Percentiles rank a stretch among this genome's conserved stretches.
phyloP scores from a whole-genome alignment of 2,113 vertebrate species.

The Seriola dumerili region DNA sequence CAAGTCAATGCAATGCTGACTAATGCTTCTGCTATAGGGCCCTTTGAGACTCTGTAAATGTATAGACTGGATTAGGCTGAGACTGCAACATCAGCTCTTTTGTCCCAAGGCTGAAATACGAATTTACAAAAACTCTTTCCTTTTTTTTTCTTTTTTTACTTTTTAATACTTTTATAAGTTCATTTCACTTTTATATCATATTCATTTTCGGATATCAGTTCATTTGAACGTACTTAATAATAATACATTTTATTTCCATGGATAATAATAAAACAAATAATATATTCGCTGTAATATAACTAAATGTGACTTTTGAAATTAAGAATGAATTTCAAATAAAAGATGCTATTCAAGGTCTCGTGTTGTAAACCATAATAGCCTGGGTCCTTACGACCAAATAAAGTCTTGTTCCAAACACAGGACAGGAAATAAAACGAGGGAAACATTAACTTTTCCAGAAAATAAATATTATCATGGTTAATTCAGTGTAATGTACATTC shows the following conservation, averaged over 20 bases:
- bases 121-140: background rate
- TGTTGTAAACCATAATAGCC: background rate
- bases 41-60: constrained; percentile 34
- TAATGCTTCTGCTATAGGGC: constrained; percentile 17
- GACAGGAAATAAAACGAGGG: background rate
- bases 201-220: background rate
- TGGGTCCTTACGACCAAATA: background rate
- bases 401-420: background rate
- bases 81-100: constrained; percentile 33
- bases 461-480: background rate
- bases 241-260: background rate
- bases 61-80: constrained; percentile 19
- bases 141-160: background rate
- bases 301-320: background rate
- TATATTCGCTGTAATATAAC: background rate
- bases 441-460: background rate
- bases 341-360: background rate
- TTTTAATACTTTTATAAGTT: background rate
- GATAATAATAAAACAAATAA: background rate
- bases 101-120: constrained; percentile 11
- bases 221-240: background rate
- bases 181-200: background rate
- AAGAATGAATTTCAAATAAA: background rate
- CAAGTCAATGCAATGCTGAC: constrained; percentile 35
- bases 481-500: background rate